Evolutionary conservation across 1,140 invertebrate species (phyloP), one percentile per base, ranked within the genome.

Genomic region (Propsilocerus akamusi): DNA sequence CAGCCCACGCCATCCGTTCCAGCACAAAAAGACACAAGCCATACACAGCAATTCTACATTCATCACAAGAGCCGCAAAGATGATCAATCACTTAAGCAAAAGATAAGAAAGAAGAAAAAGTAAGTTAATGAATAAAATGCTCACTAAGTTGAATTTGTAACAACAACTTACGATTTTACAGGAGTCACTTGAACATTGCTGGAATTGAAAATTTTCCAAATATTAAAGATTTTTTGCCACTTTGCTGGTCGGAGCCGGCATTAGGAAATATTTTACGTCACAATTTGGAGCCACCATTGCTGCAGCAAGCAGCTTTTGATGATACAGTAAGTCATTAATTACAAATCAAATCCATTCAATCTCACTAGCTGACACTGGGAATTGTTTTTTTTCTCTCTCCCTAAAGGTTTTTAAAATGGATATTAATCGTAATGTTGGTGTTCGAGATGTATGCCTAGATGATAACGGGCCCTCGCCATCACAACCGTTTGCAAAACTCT

Each of bases 271-370:
- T 59, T 57, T 60, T 68, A 58, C 70, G 67, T 51, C 66, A 69
- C 25, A 59, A 71, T 48, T 67, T 82, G 17, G 73, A 78, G 56
- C 74, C 78, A 25, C 78, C 79, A 11, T 65, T 81, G 59, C 69
- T 89, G 23, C 86, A 89, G 62, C 83, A 89, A 67, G 86, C 85
- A 20, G 79, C 83, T 10, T 86, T 91, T 64, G 86, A 89, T 60
- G 80, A 88, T 62, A 73, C 78, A 53, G 63, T 65, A 61, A 64
- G 62, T 52, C 53, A 28, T 28, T 34, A 17, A 14, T 30, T 11
- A 6, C 24, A 25, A 37, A 25, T 47, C 14, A 8, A 8, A 17
- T 46, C 3, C 23, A 3, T 3, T 20, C 8, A 46, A 20, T 14
- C 11, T 5, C 14, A 4, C 20, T 46, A 11, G 2, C 17, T 4